A percentile compares a stretch with the other conserved stretches of the same genome.
phyloP scores from a whole-genome alignment of 2,888 invertebrate genomes.

The Aspidiotus destructor region DNA sequence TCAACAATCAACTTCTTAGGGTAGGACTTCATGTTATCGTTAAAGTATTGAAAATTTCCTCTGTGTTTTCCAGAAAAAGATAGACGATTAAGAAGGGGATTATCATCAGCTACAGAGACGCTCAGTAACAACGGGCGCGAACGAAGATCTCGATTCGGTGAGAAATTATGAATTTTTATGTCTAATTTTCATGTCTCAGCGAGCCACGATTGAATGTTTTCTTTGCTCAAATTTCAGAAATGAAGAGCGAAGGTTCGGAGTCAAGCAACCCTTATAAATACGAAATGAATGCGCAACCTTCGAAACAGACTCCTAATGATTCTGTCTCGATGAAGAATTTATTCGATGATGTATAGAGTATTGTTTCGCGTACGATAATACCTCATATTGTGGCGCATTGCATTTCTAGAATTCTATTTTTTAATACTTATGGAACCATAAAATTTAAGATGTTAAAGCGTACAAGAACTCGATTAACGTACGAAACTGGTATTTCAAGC shows the following conservation, averaged over 20 bases:
- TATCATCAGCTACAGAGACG: conserved; percentile 11
- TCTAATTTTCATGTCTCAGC: background rate
- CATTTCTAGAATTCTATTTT: no score
- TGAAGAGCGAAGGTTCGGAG: background rate
- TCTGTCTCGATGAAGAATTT: background rate
- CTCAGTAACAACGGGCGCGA: conserved; percentile 1
- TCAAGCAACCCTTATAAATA: background rate
- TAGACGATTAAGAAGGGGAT: conserved; percentile 33
- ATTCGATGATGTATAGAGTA: background rate
- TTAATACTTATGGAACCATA: no score
- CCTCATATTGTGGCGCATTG: no score
- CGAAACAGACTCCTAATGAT: background rate
- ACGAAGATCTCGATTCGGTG: background rate
- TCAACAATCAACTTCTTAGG: background rate
- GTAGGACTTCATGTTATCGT: background rate
- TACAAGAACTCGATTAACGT: no score
- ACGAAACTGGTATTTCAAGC: no score
- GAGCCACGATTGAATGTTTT: background rate
- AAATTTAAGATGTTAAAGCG: no score
- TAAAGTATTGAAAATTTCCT: background rate
- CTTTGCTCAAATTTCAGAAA: background rate
- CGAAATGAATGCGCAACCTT: background rate
- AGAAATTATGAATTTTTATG: background rate
- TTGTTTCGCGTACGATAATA: background rate
- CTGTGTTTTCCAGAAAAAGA: conserved; percentile 34